Conservation (phyloP, 1,140 invertebrate species). For the Bombus consobrinus region DNA sequence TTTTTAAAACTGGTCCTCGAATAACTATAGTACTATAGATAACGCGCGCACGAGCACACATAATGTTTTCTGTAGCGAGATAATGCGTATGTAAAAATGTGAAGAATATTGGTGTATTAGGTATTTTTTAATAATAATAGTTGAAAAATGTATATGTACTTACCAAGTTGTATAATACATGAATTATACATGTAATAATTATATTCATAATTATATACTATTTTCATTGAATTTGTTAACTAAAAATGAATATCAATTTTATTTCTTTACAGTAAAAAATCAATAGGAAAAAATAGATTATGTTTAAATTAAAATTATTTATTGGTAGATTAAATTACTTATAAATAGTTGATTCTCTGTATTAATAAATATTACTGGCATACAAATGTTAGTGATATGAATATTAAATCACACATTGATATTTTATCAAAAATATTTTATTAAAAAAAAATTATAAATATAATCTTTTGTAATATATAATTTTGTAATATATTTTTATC, state of each 20-base stretch:
- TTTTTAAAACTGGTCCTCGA: background rate
- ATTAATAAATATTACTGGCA: background rate
- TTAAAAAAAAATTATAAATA: slow-evolving; percentile 32
- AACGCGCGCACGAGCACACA: background rate
- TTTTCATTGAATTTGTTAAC: background rate
- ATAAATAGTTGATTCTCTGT: background rate
- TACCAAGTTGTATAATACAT: background rate
- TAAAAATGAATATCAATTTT: background rate
- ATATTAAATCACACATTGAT: background rate
- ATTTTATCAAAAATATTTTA: slow-evolving; percentile 25
- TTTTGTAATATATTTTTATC: too few species aligned
- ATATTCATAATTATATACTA: background rate
- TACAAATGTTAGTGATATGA: background rate
- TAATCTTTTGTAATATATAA: background rate
- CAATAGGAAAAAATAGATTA: background rate
- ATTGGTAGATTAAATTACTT: background rate
- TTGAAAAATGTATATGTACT: background rate
- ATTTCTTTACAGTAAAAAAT: background rate
- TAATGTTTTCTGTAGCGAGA: background rate
- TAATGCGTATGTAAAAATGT: background rate
- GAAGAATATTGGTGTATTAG: background rate
- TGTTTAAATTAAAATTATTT: background rate
- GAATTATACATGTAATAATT: background rate
- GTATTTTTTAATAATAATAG: background rate
- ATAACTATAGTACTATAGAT: background rate